phyloP scores from a whole-genome alignment of 2,113 vertebrate genomes.

The Grantiella picta region DNA sequence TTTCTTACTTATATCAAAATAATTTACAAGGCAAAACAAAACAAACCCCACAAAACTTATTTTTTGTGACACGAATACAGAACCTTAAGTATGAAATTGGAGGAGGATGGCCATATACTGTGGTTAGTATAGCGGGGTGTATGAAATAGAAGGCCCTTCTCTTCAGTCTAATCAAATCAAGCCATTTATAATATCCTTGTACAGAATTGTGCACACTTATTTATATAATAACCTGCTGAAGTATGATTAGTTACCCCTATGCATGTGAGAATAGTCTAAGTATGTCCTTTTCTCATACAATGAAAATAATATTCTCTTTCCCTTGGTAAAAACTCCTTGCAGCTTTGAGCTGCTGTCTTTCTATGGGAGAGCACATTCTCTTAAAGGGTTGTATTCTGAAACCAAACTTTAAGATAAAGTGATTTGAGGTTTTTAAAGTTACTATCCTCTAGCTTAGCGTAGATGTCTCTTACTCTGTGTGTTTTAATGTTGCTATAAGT shows the following conservation, averaged over 20 bases:
- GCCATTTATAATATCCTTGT: neutral
- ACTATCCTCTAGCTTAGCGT: neutral
- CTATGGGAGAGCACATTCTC: neutral
- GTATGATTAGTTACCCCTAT: neutral
- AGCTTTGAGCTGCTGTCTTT: neutral
- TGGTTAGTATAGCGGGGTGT: neutral
- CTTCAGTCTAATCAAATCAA: neutral
- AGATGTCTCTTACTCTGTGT: neutral
- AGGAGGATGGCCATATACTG: neutral
- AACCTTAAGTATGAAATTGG: neutral
- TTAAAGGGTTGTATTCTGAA: neutral
- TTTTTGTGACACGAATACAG: neutral
- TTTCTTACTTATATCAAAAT: neutral
- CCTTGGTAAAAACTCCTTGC: neutral
- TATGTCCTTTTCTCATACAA: neutral
- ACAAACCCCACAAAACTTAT: neutral
- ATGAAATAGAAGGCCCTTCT: neutral
- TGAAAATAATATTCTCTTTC: neutral
- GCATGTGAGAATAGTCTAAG: neutral
- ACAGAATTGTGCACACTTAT: neutral
- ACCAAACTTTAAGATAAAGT: neutral
- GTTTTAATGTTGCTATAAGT: constrained; percentile 32
- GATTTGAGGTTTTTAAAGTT: neutral
- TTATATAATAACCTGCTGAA: neutral
- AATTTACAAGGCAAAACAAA: neutral